Percentiles rank a stretch among this genome's conserved stretches.
Evolutionary conservation across 1,140 invertebrate species (phyloP).

Genomic region (Drosophila carrolli): DNA sequence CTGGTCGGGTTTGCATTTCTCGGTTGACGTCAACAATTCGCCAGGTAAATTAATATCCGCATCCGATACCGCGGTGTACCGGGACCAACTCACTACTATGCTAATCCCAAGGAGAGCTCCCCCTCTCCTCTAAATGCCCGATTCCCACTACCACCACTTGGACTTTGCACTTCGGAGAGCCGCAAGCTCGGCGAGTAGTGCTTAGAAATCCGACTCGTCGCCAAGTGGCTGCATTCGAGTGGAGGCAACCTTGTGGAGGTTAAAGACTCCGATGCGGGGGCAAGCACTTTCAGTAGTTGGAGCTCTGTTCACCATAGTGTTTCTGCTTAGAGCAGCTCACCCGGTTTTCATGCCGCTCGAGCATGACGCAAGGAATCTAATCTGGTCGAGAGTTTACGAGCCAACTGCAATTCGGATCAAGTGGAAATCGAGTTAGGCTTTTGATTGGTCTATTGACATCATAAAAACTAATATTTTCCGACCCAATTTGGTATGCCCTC

Average conservation of each 20-base stretch:
- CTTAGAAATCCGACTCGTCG: slow-evolving; percentile 40
- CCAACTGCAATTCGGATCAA: slow-evolving; percentile 36
- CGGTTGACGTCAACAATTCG: slow-evolving; percentile 20
- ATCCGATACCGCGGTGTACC: not conserved
- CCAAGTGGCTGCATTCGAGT: slow-evolving; percentile 13
- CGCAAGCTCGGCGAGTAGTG: not conserved
- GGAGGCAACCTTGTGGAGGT: slow-evolving; percentile 45
- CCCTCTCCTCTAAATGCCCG: no score
- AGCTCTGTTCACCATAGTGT: not conserved
- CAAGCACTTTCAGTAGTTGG: slow-evolving; percentile 17
- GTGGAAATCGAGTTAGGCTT: slow-evolving; percentile 8
- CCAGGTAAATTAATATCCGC: slow-evolving; percentile 25
- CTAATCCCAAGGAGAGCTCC: slow-evolving; percentile 42
- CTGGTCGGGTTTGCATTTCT: slow-evolving; percentile 17
- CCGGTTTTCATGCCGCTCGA: slow-evolving; percentile 17
- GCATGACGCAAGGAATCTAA: slow-evolving; percentile 42
- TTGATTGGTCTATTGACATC: not conserved
- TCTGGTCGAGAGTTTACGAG: slow-evolving; percentile 31
- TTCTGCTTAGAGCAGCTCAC: not conserved
- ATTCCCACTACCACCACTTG: slow-evolving; percentile 6
- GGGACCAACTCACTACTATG: slow-evolving; percentile 2
- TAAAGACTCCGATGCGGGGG: slow-evolving; percentile 44
- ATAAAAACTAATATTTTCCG: slow-evolving; percentile 21
- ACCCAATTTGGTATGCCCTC: slow-evolving; percentile 25
- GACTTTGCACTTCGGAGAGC: slow-evolving; percentile 35